phyloP scores from a whole-genome alignment of 1,140 invertebrate species.

The Stegodyphus mimosarum region DNA sequence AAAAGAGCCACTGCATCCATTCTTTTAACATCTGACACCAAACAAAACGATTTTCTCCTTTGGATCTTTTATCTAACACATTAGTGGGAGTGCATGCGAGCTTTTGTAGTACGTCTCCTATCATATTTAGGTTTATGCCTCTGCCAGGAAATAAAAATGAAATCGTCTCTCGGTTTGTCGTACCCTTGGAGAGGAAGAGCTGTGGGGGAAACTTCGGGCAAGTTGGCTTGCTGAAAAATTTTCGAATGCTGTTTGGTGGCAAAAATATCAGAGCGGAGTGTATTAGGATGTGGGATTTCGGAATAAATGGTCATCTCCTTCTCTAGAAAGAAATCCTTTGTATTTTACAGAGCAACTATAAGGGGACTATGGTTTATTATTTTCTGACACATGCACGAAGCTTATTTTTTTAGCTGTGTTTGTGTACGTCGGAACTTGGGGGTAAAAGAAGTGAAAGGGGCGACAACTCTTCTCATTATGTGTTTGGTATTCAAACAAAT shows the following conservation, averaged over 20 bases:
- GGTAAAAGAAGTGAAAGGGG: too few species aligned
- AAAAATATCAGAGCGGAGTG: not conserved
- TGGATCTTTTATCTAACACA: constrained; percentile 22
- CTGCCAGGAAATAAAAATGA: constrained; percentile 21
- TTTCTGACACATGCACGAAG: too few species aligned
- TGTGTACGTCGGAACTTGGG: too few species aligned
- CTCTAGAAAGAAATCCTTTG: too few species aligned
- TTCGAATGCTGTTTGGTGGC: not conserved
- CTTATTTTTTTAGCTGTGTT: too few species aligned
- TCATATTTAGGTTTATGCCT: constrained; percentile 38
- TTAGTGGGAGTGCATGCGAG: constrained; percentile 11
- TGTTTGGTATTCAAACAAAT: too few species aligned
- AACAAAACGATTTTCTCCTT: constrained; percentile 15
- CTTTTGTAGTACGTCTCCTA: constrained; percentile 15
- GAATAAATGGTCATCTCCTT: too few species aligned
- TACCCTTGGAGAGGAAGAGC: constrained; percentile 5
- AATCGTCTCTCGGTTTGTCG: constrained; percentile 30
- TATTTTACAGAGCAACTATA: not conserved
- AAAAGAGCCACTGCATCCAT: constrained; percentile 17
- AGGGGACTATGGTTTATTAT: too few species aligned
- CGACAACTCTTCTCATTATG: too few species aligned
- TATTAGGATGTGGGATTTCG: not conserved
- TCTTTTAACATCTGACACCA: constrained; percentile 57
- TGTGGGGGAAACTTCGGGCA: constrained; percentile 10
- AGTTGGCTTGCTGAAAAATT: constrained; percentile 17